Evolutionary conservation across 2,888 invertebrate species (phyloP), one percentile per base, ranked within the genome.

Genomic region (Agriotes lineatus): DNA sequence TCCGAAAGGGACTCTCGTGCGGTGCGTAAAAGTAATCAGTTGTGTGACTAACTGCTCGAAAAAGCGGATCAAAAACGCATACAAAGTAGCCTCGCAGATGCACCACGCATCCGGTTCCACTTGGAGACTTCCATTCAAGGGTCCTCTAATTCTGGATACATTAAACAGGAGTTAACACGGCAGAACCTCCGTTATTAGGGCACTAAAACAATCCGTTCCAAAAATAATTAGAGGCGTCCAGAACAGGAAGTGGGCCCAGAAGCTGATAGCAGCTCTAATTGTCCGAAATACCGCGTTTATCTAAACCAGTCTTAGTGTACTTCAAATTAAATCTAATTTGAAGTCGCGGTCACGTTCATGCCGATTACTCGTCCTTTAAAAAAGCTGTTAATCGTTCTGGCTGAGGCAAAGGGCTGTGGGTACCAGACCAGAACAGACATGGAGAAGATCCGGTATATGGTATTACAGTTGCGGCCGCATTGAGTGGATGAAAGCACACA

Each of bases 101-200:
- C 22, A 22, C n/a, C 12, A 56, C 45, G 37, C 60, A 67, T 67
- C 67, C 67, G 60, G 61, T 67, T 67, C 67, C 67, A 67, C 67
- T 67, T 67, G 37, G 52, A 56, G 54, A 60, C 37, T 45, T 61
- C 37, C 56, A 48, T 62, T 68, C 67, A 63, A 68, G 63, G 50
- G 69, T 69, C 59, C 52, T 59, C 69, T 69, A 62, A 62, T 62
- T 68, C 58, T 62, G 62, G 37, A 62, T 22, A 35, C 56, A 60
- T 52, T 67, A 61, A 48, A 33, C 58, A 44, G 52, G n/a, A 56
- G 42, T 58, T 42, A 39, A 48, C 18, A 48, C 48, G 45, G 50
- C 16, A 30, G 18, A 61, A 37, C 37, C 48, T n/a, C 25, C 37
- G 35, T 50, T 20, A 62, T 62, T 62, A 62, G 18, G 52, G 61